phyloP scores from a whole-genome alignment of 2,888 invertebrate genomes.

The Andricus curvator region DNA sequence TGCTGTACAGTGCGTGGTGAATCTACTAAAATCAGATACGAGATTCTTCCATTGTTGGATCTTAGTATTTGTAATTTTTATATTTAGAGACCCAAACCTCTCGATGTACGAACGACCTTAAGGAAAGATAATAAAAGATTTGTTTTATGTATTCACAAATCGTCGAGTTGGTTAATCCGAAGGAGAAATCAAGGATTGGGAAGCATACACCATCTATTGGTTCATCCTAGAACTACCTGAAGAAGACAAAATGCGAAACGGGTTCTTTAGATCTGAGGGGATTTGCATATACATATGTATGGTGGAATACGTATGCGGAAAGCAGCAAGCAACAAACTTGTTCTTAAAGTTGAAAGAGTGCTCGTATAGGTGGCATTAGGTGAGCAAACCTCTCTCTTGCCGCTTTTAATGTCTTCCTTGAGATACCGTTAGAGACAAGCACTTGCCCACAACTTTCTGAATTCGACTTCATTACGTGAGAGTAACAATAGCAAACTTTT shows the following conservation, averaged over 20 bases:
- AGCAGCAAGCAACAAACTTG: conserved; percentile 60
- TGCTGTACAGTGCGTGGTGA: conserved; percentile 63
- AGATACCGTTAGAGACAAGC: conserved; percentile 23
- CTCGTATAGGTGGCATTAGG: conserved; percentile 56
- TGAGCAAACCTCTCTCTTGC: conserved; percentile 59
- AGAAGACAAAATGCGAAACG: conserved; percentile 57
- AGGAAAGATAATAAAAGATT: background rate
- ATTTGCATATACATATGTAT: conserved; percentile 45
- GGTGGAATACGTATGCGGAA: conserved; percentile 23
- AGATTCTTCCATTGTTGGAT: background rate
- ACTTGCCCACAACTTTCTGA: conserved; percentile 17
- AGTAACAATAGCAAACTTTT: background rate
- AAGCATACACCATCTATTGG: conserved; percentile 66
- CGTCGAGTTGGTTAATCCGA: background rate
- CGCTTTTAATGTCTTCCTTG: conserved; percentile 45
- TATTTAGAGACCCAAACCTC: background rate
- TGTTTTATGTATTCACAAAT: conserved; percentile 10
- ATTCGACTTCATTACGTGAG: conserved; percentile 2
- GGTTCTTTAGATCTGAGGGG: conserved; percentile 54
- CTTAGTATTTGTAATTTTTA: too few species aligned
- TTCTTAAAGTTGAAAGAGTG: conserved; percentile 62
- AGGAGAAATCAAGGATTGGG: background rate
- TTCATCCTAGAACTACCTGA: conserved; percentile 58
- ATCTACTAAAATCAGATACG: background rate
- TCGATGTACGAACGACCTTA: background rate